These are phyloP conservation scores for Solenodon paradoxus DNA, from an alignment of 2,113 vertebrate species.

Conservation along the genomic window DNA sequence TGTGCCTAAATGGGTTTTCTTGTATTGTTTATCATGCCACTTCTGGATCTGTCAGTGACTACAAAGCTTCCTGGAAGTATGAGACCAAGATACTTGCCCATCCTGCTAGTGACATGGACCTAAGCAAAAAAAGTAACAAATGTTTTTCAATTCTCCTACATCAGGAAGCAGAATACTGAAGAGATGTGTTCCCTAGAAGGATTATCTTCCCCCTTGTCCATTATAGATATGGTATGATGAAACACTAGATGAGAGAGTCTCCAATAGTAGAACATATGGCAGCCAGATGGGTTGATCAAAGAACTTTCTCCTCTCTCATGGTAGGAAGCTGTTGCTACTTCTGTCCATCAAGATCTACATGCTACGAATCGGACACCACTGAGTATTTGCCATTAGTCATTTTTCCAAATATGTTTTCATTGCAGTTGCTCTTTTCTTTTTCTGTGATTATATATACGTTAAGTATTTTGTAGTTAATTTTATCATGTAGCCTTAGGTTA, in stretches of 20 bases:
- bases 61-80: too few species aligned
- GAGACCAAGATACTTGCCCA: too few species aligned
- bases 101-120: too few species aligned
- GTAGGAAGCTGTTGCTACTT: conserved; percentile 35
- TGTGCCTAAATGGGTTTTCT: too few species aligned
- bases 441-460: neutral
- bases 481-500: neutral
- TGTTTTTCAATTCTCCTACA: neutral
- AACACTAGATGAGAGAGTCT: conserved; percentile 14
- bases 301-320: conserved; percentile 12
- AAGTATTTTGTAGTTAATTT: conserved; percentile 38
- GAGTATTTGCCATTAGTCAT: neutral
- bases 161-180: neutral
- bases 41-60: too few species aligned
- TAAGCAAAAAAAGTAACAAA: too few species aligned
- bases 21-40: too few species aligned
- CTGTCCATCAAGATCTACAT: neutral
- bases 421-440: neutral
- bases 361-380: conserved; percentile 6
- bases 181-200: neutral
- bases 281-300: conserved; percentile 50
- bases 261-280: conserved; percentile 9
- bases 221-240: neutral
- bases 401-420: conserved; percentile 18
- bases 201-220: neutral